phyloP scores from a whole-genome alignment of 2,888 invertebrate species.

The Sympetrum striolatum region DNA sequence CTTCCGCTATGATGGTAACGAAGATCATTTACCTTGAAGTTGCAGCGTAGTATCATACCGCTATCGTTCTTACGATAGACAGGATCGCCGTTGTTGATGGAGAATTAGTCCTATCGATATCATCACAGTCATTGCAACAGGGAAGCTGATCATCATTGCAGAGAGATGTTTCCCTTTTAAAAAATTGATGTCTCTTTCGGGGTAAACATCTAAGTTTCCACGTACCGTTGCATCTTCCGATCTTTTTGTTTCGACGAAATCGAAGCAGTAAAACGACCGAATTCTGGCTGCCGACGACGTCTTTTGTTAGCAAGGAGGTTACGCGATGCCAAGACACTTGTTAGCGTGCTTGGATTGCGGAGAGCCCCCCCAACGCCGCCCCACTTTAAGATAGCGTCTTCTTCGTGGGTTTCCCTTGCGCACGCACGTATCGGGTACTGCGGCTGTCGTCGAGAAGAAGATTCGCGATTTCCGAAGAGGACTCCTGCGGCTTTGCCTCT shows the following conservation, averaged over 20 bases:
- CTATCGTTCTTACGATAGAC: too few species aligned
- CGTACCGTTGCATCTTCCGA: too few species aligned
- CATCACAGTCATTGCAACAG: too few species aligned
- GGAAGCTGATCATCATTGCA: too few species aligned
- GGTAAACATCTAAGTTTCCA: too few species aligned
- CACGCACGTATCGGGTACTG: conserved; percentile 15
- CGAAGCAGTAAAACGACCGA: neutral
- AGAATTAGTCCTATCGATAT: too few species aligned
- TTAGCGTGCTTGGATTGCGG: neutral
- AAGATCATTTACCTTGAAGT: too few species aligned
- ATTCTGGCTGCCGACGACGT: neutral
- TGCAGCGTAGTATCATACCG: too few species aligned
- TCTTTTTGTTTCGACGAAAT: neutral
- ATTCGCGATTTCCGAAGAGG: neutral
- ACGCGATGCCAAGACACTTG: conserved; percentile 11
- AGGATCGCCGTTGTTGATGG: too few species aligned
- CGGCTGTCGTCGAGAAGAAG: neutral
- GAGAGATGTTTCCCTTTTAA: too few species aligned
- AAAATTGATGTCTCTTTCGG: too few species aligned
- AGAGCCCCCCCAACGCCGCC: neutral
- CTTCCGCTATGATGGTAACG: too few species aligned
- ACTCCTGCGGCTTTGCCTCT: neutral
- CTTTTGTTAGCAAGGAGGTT: neutral
- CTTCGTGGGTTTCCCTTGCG: conserved; percentile 17
- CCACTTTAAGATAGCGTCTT: conserved; percentile 10